Evolutionary conservation across 2,888 invertebrate species (phyloP), one percentile per base, ranked within the genome.

Genomic region (Neoaliturus tenellus): DNA sequence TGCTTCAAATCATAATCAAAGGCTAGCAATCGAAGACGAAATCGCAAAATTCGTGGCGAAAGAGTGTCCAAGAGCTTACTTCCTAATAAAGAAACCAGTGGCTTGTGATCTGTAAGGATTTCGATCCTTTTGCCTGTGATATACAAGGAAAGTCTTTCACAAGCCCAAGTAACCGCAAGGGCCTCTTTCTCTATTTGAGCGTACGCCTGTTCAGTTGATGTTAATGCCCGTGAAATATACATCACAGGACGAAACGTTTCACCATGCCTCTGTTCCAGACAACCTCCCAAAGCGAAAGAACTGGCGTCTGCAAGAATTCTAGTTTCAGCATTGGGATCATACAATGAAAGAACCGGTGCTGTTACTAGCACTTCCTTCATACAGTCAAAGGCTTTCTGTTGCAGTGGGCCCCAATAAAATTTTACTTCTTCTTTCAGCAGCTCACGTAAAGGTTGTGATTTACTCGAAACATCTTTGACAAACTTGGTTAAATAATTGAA

Each of bases 41-140:
- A 87, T 35, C 89, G n/a, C 2, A 51, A 23, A 20, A 90, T 82
- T 73, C 90, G 84, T 4, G 90, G 88, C 0, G 90, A 88, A 8
- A 90, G 84, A 8, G 89, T 89, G 71, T 88, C 88, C 20, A 90
- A 83, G 20, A 88, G 85, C 85, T 90, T 90, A 0, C 88, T 88
- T 81, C 88, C 86, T 12, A 90, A 78, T 2, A 91, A 83, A 23
- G 89, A 85, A 0, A 90, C 81, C 5, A 90, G 84, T 0, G 90
- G 90, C 84, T 89, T 90, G 86, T 90, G 90, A 84, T 91, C 90
- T 0, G 90, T 91, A 85, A 88, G 87, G 1, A 90, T 81, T 23
- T 69, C 81, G 48, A 90, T 86, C 31, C 86, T 62, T 41, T 86
- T 86, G 10, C 89, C 89, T 6, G 86, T 85, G n/a, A 90, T 78